These are phyloP conservation scores for Noctuana brunneofusca DNA, from an alignment of 2,888 invertebrate genomes.

Conservation along the genomic window DNA sequence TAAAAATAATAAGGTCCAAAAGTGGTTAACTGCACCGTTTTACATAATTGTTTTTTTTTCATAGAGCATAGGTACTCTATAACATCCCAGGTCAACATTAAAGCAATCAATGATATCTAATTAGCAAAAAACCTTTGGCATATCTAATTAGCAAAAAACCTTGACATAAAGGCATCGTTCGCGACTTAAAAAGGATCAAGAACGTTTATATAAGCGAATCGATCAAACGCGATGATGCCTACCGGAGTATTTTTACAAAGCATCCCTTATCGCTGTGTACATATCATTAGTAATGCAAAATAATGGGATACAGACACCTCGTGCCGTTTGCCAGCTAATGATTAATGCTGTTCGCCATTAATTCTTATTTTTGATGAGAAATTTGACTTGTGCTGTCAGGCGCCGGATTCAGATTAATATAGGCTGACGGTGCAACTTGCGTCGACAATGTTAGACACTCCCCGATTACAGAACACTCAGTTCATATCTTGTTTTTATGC, in stretches of 20 bases:
- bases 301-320: conserved; percentile 82
- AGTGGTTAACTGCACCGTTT: background rate
- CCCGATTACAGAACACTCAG: conserved; percentile 40
- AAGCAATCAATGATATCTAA: conserved; percentile 14
- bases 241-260: conserved; percentile 63
- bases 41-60: background rate
- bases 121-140: conserved; percentile 33
- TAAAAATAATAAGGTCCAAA: conserved; percentile 8
- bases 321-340: conserved; percentile 80
- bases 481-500: conserved; percentile 28
- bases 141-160: conserved; percentile 39
- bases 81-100: background rate
- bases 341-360: conserved; percentile 81
- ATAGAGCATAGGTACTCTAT: background rate
- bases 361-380: conserved; percentile 83
- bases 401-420: conserved; percentile 81
- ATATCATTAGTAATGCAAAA: conserved; percentile 83
- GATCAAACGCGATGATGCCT: conserved; percentile 56
- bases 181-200: conserved; percentile 18
- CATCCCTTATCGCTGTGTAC: conserved; percentile 77
- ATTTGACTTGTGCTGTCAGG: conserved; percentile 81
- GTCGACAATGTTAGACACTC: conserved; percentile 59
- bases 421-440: conserved; percentile 79
- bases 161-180: conserved; percentile 2
- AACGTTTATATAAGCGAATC: conserved; percentile 23